Conservation (phyloP, 1,140 invertebrate genomes). For the Orchesella cincta region DNA sequence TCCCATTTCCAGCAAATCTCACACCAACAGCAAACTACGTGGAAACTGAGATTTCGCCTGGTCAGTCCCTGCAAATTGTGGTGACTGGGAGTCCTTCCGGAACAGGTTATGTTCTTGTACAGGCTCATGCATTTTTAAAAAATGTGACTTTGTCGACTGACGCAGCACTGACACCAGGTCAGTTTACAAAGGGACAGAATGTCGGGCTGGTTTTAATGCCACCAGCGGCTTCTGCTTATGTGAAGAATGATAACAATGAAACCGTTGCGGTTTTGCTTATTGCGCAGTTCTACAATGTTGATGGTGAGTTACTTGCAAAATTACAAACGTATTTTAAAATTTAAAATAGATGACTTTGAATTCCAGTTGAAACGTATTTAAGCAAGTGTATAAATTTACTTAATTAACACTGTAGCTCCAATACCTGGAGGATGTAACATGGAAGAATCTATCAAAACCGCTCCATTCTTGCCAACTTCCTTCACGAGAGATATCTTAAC, state of each 20-base stretch:
- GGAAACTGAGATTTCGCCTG: constrained; percentile 41
- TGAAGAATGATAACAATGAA: constrained; percentile 56
- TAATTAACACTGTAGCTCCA: constrained; percentile 63
- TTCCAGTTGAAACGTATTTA: not conserved
- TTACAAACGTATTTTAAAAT: too few species aligned
- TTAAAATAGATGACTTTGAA: too few species aligned
- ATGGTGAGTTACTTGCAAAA: constrained; percentile 58
- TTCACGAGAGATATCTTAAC: constrained; percentile 60
- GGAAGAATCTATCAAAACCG: constrained; percentile 65
- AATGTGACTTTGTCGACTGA: constrained; percentile 66
- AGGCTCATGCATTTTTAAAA: constrained; percentile 66
- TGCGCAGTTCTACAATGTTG: constrained; percentile 60
- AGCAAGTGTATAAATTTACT: not conserved
- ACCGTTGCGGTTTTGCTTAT: constrained; percentile 59
- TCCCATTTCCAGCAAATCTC: not conserved
- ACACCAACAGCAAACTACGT: not conserved
- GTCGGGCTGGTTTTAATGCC: constrained; percentile 63
- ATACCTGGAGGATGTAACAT: constrained; percentile 77
- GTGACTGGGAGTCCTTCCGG: constrained; percentile 58
- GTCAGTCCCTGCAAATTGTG: constrained; percentile 55
- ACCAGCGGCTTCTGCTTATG: constrained; percentile 52
- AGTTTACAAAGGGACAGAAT: constrained; percentile 63
- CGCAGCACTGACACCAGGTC: constrained; percentile 51
- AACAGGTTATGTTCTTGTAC: constrained; percentile 65
- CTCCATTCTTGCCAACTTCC: constrained; percentile 65